Evolutionary conservation across 2,797 vertebrate species (phyloP).

Genomic region (Lagothrix lagotricha): DNA sequence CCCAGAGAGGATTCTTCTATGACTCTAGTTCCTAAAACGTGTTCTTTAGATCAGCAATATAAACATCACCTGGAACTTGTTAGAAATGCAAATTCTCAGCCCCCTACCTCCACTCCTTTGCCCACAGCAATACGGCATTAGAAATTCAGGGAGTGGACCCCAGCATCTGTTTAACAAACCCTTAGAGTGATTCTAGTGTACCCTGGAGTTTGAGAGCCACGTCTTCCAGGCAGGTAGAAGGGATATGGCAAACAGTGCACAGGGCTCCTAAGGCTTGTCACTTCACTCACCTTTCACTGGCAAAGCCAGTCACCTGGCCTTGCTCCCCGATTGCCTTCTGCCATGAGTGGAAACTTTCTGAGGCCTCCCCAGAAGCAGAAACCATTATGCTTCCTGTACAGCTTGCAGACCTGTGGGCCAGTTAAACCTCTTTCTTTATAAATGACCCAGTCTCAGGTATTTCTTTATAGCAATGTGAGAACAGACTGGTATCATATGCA

Average conservation of each 20-base stretch:
- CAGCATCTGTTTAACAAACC: background rate
- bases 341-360: no score
- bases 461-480: background rate
- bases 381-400: no score
- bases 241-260: background rate
- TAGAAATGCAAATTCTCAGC: background rate
- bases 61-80: background rate
- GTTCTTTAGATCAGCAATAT: background rate
- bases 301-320: background rate
- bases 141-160: background rate
- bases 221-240: background rate
- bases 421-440: no score
- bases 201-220: background rate
- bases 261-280: background rate
- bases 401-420: no score
- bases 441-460: no score
- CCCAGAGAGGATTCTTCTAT: background rate
- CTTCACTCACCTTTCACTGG: background rate
- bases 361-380: no score
- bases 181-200: background rate
- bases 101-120: no score
- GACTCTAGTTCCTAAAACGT: background rate
- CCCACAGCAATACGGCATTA: background rate
- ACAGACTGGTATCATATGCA: background rate
- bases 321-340: background rate